Conservation (phyloP, 1,140 invertebrate genomes). For the Aleiodes sp. region DNA sequence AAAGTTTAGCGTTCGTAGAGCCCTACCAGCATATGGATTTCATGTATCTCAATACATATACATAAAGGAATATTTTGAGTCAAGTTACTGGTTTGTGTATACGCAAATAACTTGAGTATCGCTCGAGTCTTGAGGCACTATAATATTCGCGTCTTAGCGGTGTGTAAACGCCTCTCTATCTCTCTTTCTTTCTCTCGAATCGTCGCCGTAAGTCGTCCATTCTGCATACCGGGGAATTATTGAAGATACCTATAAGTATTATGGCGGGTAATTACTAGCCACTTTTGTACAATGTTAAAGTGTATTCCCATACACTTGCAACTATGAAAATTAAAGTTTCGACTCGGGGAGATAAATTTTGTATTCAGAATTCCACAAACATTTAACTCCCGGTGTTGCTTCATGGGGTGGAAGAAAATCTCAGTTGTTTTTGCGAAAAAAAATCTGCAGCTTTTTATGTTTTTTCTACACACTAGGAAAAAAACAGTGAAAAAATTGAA, state of each 20-base stretch:
- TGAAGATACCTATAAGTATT: conserved; percentile 30
- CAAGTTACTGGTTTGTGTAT: neutral
- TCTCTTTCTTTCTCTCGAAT: neutral
- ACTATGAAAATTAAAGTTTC: no score
- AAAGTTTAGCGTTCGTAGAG: neutral
- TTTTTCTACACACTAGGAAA: no score
- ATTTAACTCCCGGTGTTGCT: neutral
- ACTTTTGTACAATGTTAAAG: conserved; percentile 2
- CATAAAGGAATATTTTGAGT: neutral
- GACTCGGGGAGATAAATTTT: neutral
- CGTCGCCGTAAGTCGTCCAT: neutral
- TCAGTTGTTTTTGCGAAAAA: no score
- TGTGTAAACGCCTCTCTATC: no score
- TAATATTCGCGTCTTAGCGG: neutral
- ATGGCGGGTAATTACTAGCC: conserved; percentile 30
- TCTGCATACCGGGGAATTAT: conserved; percentile 34
- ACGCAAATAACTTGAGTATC: conserved; percentile 9
- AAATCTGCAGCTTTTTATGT: no score
- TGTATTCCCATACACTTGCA: neutral
- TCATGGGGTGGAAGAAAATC: no score
- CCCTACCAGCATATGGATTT: neutral
- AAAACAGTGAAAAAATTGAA: no score
- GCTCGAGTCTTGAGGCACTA: neutral
- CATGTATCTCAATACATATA: neutral
- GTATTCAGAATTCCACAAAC: neutral